Conservation (phyloP, 1,140 invertebrate species). For the Chlorops oryzae region DNA sequence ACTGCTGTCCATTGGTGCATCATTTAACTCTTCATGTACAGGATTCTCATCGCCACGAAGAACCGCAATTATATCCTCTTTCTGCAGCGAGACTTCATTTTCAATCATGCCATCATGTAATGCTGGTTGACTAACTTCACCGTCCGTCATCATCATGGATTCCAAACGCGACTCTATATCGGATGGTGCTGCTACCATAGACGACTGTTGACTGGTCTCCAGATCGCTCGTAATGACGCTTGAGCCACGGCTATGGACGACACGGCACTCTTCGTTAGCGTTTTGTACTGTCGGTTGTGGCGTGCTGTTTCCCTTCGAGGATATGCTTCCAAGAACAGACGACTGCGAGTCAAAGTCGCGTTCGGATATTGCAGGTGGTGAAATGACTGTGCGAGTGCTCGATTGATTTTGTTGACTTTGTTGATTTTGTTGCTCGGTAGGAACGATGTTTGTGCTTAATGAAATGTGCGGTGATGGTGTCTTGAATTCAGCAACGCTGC, state of each 20-base stretch:
- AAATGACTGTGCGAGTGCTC: constrained; percentile 26
- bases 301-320: constrained; percentile 43
- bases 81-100: constrained; percentile 33
- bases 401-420: too few species aligned
- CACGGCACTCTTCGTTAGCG: constrained; percentile 41
- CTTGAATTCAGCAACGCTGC: constrained; percentile 46
- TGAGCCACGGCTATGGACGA: constrained; percentile 41
- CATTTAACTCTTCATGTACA: neutral
- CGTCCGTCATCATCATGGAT: constrained; percentile 45
- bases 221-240: constrained; percentile 45
- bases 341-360: constrained; percentile 46
- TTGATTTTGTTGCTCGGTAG: too few species aligned
- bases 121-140: neutral
- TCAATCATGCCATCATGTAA: neutral
- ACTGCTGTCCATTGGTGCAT: neutral
- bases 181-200: constrained; percentile 43
- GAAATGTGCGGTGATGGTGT: constrained; percentile 49
- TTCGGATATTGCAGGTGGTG: constrained; percentile 34
- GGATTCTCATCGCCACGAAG: constrained; percentile 38
- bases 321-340: constrained; percentile 45
- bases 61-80: constrained; percentile 43
- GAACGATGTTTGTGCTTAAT: constrained; percentile 31
- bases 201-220: constrained; percentile 46
- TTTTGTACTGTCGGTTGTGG: constrained; percentile 33
- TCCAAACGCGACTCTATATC: constrained; percentile 43